A percentile compares a stretch with the other conserved stretches of the same genome.
These are phyloP conservation scores for Corbicula japonica DNA, from an alignment of 2,888 invertebrate species.

Conservation along the genomic window DNA sequence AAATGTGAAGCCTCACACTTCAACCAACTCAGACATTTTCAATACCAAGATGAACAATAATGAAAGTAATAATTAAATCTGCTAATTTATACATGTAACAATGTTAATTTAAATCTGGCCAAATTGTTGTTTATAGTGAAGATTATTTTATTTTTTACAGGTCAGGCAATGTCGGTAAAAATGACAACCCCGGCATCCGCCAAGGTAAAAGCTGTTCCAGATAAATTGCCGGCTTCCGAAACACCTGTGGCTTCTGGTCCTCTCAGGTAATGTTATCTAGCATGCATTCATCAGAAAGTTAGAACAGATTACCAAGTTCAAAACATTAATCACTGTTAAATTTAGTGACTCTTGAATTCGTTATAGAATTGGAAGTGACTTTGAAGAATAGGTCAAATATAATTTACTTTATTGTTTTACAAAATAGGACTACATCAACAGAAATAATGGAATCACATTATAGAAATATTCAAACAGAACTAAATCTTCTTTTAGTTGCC, in stretches of 20 bases:
- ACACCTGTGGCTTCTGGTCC: slow-evolving; percentile 67
- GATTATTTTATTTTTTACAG: slow-evolving; percentile 59
- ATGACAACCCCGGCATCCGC: slow-evolving; percentile 75
- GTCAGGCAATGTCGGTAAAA: slow-evolving; percentile 83
- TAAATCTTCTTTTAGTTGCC: background rate
- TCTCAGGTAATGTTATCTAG: slow-evolving; percentile 68
- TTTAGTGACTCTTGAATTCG: background rate
- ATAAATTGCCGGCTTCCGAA: slow-evolving; percentile 61
- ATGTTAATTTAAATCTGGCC: background rate
- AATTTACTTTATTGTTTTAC: background rate
- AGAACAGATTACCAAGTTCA: background rate
- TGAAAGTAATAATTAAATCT: no score
- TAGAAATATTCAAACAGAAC: background rate
- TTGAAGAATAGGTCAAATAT: background rate
- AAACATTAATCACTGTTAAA: background rate
- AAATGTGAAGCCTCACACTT: no score
- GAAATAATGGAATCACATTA: background rate
- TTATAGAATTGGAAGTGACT: background rate
- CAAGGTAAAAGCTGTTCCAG: slow-evolving; percentile 67
- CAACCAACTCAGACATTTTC: no score
- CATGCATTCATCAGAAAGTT: background rate
- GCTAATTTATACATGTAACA: no score
- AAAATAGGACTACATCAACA: background rate
- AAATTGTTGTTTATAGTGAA: background rate
- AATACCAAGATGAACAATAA: no score